Base-by-base conservation (phyloP, 2,888 invertebrate genomes). In the Nemurella pictetii region DNA sequence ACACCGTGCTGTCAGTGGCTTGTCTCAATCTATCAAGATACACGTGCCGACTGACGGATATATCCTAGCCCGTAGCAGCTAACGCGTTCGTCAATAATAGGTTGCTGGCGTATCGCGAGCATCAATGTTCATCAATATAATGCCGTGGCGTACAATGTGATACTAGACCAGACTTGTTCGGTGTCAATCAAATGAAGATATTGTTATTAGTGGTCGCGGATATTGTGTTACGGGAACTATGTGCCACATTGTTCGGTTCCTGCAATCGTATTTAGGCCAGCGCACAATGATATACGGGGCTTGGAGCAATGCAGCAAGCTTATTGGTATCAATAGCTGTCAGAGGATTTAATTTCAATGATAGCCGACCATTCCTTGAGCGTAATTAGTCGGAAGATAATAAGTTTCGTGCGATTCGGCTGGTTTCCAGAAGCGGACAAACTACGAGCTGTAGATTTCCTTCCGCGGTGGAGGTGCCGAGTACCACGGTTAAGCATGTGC, bases 11-110 rank as follows among this genome's bases (percentile, higher is more conserved):
- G 75, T 75, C 75, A 75, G 75, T 75, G 28, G 28, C 75, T 75
- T 75, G 75, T 75, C 75, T 75, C 75, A 75, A 75, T 75, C 75
- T 75, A 75, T 75, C 75, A 75, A 75, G 75, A 75, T 75, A 26
- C 28, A 75, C 55, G 55, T 55, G 55, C 55, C 1, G 20, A 55
- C 55, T 55, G 55, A 55, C 55, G 55, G 55, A 55, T 55, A 55
- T 55, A 55, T 7, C 35, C 35, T 55, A 55, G 55, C 55, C 55
- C 20, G 20, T 20, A 12, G 15, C 12, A 55, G 55, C 27, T 27
- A 75, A 75, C 27, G 5, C 28, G 12, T 75, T n/a, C 26, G 75
- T 27, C 75, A 75, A 75, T 75, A 75, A 28, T 75, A 12, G 55
- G 55, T 20, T 20, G 5, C 55, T 55, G 55, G 55, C 55, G 20